Evolutionary conservation across 2,113 vertebrate species (phyloP).

Genomic region (Patagioenas fasciata): DNA sequence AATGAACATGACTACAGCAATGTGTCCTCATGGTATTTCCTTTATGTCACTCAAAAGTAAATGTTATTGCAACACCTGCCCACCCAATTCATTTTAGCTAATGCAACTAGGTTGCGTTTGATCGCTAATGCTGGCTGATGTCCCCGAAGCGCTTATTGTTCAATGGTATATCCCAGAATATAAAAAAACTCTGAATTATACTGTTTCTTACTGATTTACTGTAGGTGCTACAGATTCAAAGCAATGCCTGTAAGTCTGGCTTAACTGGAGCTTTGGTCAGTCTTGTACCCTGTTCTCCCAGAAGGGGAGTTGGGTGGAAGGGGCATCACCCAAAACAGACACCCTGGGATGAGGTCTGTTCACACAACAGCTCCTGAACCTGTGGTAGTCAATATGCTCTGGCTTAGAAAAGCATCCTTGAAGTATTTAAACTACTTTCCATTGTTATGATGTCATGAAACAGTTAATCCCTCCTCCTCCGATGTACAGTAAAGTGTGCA

Average conservation of each 20-base stretch:
- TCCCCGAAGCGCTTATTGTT: neutral
- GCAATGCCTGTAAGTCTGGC: neutral
- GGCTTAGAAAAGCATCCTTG: neutral
- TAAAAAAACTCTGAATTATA: neutral
- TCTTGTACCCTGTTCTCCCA: neutral
- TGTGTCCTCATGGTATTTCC: neutral
- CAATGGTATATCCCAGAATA: neutral
- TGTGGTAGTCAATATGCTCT: neutral
- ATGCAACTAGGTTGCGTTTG: neutral
- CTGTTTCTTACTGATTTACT: neutral
- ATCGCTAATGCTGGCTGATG: neutral
- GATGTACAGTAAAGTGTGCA: neutral
- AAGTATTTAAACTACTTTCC: neutral
- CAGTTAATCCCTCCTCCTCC: neutral
- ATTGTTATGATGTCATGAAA: neutral
- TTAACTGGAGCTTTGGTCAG: neutral
- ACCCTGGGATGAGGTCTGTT: accelerated
- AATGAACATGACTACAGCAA: neutral
- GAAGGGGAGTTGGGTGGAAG: too few species aligned
- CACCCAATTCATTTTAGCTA: neutral
- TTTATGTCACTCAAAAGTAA: neutral
- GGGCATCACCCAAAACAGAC: neutral
- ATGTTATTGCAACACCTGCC: neutral
- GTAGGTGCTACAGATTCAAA: neutral
- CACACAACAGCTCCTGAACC: neutral